These are phyloP conservation scores for Drosophila acutilabella DNA, from an alignment of 2,888 invertebrate species.

Conservation along the genomic window DNA sequence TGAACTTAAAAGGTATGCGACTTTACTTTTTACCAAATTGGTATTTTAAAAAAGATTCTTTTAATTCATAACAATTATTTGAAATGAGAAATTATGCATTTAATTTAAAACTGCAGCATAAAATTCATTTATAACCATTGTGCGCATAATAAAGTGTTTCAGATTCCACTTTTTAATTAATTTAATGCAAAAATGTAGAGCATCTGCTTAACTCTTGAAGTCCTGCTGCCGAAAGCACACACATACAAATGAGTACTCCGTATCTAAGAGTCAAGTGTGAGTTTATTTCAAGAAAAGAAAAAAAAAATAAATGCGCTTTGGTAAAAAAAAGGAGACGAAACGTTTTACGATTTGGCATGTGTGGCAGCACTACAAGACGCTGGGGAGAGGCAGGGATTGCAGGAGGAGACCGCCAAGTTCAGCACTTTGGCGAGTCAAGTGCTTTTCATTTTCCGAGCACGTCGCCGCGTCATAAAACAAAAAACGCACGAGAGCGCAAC, in stretches of 20 bases:
- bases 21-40: too few species aligned
- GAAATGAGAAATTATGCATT: too few species aligned
- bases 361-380: conserved; percentile 40
- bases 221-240: conserved; percentile 5
- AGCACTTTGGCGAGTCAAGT: conserved; percentile 78
- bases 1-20: too few species aligned
- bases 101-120: too few species aligned
- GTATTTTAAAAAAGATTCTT: too few species aligned
- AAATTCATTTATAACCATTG: not conserved
- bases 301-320: conserved; percentile 17
- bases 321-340: conserved; percentile 54
- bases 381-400: conserved; percentile 4
- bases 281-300: conserved; percentile 28
- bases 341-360: conserved; percentile 78
- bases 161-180: not conserved
- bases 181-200: conserved; percentile 20
- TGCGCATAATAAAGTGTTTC: too few species aligned
- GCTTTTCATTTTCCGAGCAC: conserved; percentile 80
- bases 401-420: conserved; percentile 67
- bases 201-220: conserved; percentile 27
- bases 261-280: conserved; percentile 18
- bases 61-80: too few species aligned
- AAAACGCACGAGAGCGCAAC: conserved; percentile 70
- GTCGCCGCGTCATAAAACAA: conserved; percentile 79
- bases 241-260: conserved; percentile 3